Evolutionary conservation across 1,140 invertebrate genomes (phyloP).

Genomic region (Aethina tumida): DNA sequence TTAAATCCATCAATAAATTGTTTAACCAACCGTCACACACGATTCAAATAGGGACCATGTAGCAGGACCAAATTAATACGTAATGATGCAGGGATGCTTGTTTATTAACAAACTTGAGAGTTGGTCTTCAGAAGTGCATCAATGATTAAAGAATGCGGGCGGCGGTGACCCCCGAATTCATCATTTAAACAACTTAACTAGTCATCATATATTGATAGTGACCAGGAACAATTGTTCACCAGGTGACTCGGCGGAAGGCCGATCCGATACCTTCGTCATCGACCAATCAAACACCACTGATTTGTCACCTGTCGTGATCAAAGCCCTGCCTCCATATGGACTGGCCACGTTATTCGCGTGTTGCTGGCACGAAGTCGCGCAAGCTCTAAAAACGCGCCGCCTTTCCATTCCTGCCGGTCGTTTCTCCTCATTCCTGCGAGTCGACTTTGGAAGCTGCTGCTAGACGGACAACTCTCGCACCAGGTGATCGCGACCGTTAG

Average conservation of each 20-base stretch:
- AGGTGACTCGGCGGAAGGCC: constrained; percentile 26
- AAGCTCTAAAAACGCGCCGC: constrained; percentile 24
- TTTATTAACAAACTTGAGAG: too few species aligned
- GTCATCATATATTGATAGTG: constrained; percentile 26
- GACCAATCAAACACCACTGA: constrained; percentile 31
- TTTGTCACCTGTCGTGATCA: constrained; percentile 32
- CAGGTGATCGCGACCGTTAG: constrained; percentile 16
- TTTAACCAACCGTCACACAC: too few species aligned
- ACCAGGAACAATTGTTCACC: constrained; percentile 15
- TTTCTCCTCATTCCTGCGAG: constrained; percentile 6
- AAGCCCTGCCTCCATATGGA: constrained; percentile 27
- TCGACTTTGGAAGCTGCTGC: constrained; percentile 17
- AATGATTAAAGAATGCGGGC: too few species aligned
- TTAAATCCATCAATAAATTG: too few species aligned
- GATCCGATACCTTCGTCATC: constrained; percentile 21
- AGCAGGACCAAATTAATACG: too few species aligned
- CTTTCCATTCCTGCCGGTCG: constrained; percentile 11
- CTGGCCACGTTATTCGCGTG: constrained; percentile 17
- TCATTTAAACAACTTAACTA: constrained; percentile 22
- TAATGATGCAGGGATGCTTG: too few species aligned
- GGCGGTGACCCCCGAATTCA: too few species aligned
- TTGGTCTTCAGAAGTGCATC: too few species aligned
- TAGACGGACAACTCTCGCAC: constrained; percentile 16
- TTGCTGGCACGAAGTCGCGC: constrained; percentile 30
- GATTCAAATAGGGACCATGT: too few species aligned